These are phyloP conservation scores for Synanthedon tipuliformis DNA, from an alignment of 2,888 invertebrate species.

Conservation along the genomic window DNA sequence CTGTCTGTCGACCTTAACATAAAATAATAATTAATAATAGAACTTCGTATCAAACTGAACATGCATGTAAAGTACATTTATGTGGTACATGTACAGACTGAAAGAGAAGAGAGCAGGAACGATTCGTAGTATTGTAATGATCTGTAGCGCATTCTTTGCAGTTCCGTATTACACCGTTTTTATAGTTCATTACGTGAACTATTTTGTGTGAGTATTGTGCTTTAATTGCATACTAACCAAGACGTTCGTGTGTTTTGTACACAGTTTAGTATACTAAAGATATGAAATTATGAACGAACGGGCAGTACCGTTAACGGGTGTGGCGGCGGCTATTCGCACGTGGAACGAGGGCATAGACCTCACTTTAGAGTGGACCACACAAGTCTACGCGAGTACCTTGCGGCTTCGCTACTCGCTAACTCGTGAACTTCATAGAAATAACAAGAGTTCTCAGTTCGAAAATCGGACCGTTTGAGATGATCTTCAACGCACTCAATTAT, in stretches of 20 bases:
- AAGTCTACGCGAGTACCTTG: constrained; percentile 7
- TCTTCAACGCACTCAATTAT: neutral
- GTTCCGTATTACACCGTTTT: too few species aligned
- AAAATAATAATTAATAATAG: too few species aligned
- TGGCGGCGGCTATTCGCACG: constrained; percentile 33
- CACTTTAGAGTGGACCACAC: constrained; percentile 19
- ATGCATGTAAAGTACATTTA: too few species aligned
- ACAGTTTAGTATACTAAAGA: constrained; percentile 1
- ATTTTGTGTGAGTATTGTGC: neutral
- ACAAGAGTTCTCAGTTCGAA: neutral
- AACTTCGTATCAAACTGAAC: too few species aligned
- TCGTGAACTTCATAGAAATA: neutral
- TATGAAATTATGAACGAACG: constrained; percentile 8
- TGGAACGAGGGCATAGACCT: constrained; percentile 42
- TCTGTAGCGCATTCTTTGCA: too few species aligned
- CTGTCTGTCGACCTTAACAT: too few species aligned
- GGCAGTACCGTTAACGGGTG: constrained; percentile 42
- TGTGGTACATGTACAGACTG: too few species aligned
- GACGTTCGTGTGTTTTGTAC: neutral
- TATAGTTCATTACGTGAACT: neutral
- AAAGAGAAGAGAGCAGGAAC: too few species aligned
- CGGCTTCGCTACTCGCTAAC: neutral
- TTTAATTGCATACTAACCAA: neutral
- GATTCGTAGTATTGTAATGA: too few species aligned
- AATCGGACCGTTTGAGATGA: neutral